Evolutionary conservation across 2,888 invertebrate genomes (phyloP).

Genomic region (Pantelozetes paolii): DNA sequence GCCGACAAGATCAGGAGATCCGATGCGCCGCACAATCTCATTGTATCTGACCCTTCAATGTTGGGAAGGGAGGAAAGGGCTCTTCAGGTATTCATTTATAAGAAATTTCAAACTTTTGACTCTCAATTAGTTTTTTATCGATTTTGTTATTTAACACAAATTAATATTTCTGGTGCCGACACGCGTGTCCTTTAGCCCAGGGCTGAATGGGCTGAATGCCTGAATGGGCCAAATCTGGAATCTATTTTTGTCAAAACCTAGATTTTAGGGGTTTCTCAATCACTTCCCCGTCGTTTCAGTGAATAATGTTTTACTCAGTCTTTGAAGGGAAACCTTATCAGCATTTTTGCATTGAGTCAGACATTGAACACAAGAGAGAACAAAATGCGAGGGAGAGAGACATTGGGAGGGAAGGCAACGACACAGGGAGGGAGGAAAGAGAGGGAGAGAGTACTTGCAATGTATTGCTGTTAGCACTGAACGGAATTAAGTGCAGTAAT

Average conservation of each 20-base stretch:
- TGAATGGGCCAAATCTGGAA: not conserved
- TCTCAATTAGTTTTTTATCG: constrained; percentile 2
- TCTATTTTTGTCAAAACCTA: not conserved
- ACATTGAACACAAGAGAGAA: not conserved
- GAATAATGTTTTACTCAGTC: constrained; percentile 13
- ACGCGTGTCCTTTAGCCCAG: constrained; percentile 13
- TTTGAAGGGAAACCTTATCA: constrained; percentile 5
- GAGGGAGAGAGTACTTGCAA: not conserved
- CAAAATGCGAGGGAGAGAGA: too few species aligned
- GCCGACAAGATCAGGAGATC: constrained; percentile 43
- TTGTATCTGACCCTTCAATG: constrained; percentile 46
- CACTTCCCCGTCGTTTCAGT: not conserved
- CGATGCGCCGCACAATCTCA: constrained; percentile 42
- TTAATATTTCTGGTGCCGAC: not conserved
- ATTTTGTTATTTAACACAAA: not conserved
- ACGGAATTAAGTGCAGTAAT: too few species aligned
- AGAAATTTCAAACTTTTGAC: not conserved
- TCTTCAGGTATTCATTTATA: constrained; percentile 45
- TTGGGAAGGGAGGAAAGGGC: constrained; percentile 48
- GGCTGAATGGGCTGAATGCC: too few species aligned
- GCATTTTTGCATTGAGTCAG: not conserved
- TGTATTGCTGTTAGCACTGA: not conserved
- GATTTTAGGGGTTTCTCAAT: constrained; percentile 3
- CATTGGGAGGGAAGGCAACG: too few species aligned
- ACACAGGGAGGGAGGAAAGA: not conserved